Conservation (phyloP, 2,113 vertebrate genomes). For the Coturnix japonica region DNA sequence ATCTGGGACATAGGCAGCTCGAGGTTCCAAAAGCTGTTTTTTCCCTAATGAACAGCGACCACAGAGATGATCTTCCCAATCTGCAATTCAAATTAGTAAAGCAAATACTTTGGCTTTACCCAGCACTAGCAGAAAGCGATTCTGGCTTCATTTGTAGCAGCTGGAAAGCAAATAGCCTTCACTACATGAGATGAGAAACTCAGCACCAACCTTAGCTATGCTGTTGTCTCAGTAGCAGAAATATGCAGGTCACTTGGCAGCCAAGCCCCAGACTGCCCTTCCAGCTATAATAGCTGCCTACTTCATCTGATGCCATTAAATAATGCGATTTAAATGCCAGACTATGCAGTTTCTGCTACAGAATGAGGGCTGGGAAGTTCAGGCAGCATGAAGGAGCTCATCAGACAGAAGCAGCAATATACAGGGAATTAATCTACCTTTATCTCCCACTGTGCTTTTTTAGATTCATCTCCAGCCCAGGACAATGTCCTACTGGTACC, state of each 20-base stretch:
- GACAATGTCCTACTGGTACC: slow-evolving; percentile 39
- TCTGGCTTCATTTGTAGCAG: not conserved
- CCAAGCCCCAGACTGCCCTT: not conserved
- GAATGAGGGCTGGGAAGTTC: not conserved
- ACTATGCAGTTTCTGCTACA: not conserved
- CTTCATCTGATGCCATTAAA: fast-evolving
- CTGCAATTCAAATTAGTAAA: not conserved
- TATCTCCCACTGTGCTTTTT: not conserved
- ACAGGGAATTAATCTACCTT: too few species aligned
- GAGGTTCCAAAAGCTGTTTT: not conserved
- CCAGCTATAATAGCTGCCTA: not conserved
- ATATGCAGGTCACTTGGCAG: fast-evolving
- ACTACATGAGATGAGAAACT: not conserved
- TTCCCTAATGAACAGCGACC: not conserved
- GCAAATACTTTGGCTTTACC: not conserved
- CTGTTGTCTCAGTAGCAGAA: not conserved
- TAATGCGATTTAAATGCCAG: fast-evolving
- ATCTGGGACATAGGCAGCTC: not conserved
- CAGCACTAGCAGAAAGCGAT: not conserved
- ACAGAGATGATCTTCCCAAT: not conserved
- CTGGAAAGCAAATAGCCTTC: not conserved
- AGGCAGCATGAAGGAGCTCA: not conserved
- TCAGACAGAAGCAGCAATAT: not conserved
- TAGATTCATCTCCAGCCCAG: not conserved
- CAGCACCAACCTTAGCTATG: not conserved